Percentiles rank a stretch among this genome's conserved stretches.
Conservation (phyloP, 2,888 invertebrate genomes). For the Sepioteuthis lessoniana region DNA sequence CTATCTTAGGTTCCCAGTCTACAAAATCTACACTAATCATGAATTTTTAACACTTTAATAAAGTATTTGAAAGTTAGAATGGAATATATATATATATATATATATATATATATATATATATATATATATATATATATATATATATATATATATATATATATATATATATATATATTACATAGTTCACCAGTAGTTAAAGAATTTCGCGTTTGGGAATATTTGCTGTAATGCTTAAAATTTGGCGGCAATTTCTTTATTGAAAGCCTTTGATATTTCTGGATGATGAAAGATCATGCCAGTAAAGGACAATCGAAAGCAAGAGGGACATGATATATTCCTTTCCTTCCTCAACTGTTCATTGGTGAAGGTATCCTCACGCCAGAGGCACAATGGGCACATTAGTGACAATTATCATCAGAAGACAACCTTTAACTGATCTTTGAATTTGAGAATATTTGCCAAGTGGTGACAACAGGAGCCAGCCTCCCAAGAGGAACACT, state of each 20-base stretch:
- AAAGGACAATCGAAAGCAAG: not conserved
- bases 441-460: not conserved
- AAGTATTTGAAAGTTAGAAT: no score
- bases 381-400: not conserved
- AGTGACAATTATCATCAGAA: not conserved
- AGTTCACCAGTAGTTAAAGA: not conserved
- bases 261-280: not conserved
- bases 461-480: not conserved
- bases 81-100: not conserved
- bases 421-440: not conserved
- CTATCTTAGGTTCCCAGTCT: no score
- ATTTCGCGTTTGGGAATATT: not conserved
- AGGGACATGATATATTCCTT: not conserved
- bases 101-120: constrained; percentile 2
- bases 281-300: not conserved
- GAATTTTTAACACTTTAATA: not conserved
- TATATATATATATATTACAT: not conserved
- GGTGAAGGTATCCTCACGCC: not conserved
- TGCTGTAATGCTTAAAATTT: not conserved
- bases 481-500: not conserved
- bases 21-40: no score
- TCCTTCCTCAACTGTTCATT: not conserved
- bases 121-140: constrained; percentile 2
- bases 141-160: not conserved
- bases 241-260: not conserved